These are phyloP conservation scores for Chaetophractus vellerosus DNA, from an alignment of 2,797 vertebrate species.

Conservation along the genomic window DNA sequence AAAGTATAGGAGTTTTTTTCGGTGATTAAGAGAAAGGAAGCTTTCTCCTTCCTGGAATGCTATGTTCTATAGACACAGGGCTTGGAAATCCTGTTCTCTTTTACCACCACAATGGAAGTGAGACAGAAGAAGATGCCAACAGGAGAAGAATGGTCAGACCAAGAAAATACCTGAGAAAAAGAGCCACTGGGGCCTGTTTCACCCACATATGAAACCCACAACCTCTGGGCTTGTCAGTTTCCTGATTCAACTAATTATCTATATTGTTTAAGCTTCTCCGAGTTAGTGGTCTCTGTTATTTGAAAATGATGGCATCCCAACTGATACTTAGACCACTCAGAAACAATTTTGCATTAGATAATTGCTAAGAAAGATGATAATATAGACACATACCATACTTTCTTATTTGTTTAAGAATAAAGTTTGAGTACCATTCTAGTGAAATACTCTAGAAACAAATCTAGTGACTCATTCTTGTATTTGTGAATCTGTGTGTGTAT, in stretches of 20 bases:
- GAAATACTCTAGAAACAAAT: neutral
- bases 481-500: neutral
- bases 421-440: neutral
- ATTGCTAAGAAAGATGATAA: neutral
- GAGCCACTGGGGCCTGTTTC: too few species aligned
- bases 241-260: neutral
- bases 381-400: neutral
- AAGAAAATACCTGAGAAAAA: neutral
- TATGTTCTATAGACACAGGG: fast-evolving
- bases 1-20: neutral
- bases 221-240: neutral
- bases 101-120: neutral
- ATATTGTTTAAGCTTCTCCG: neutral
- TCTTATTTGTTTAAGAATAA: neutral
- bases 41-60: neutral
- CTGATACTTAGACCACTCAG: neutral
- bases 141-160: neutral
- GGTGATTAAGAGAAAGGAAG: neutral
- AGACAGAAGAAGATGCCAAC: neutral
- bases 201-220: neutral
- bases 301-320: neutral
- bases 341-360: neutral
- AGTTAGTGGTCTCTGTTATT: neutral
- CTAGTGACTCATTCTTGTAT: neutral
- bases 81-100: neutral